These are phyloP conservation scores for Lutjanus argentimaculatus DNA, from an alignment of 2,797 vertebrate genomes.

Conservation along the genomic window DNA sequence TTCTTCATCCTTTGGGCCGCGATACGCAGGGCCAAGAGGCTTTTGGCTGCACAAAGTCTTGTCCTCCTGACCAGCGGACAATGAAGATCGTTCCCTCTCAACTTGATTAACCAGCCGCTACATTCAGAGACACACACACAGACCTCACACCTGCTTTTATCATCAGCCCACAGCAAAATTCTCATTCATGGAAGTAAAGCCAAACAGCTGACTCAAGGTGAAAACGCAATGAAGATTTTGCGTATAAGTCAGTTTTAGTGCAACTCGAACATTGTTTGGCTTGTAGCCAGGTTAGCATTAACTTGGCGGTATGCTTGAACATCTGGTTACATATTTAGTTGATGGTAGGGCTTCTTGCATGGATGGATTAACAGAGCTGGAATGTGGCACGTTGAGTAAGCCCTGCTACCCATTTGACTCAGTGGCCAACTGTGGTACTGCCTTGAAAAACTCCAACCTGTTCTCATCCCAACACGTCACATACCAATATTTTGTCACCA, in stretches of 20 bases:
- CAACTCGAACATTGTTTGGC: background rate
- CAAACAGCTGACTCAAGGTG: background rate
- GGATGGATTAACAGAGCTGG: background rate
- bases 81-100: conserved; percentile 45
- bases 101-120: conserved; percentile 51
- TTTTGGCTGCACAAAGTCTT: conserved; percentile 54
- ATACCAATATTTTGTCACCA: no score
- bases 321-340: background rate
- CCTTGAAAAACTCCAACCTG: background rate
- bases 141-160: conserved; percentile 45
- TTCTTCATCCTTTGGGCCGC: conserved; percentile 49
- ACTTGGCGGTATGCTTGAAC: background rate
- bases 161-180: conserved; percentile 6
- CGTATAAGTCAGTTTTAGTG: background rate
- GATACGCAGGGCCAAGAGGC: conserved; percentile 42
- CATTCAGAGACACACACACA: conserved; percentile 30
- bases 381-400: background rate
- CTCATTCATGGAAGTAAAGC: background rate
- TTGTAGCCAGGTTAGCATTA: background rate
- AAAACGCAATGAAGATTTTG: background rate
- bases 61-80: conserved; percentile 59
- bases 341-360: background rate
- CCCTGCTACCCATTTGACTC: background rate
- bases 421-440: background rate
- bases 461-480: no score